These are phyloP conservation scores for Brachionus koreanus DNA, from an alignment of 1,140 invertebrate genomes.

Conservation along the genomic window DNA sequence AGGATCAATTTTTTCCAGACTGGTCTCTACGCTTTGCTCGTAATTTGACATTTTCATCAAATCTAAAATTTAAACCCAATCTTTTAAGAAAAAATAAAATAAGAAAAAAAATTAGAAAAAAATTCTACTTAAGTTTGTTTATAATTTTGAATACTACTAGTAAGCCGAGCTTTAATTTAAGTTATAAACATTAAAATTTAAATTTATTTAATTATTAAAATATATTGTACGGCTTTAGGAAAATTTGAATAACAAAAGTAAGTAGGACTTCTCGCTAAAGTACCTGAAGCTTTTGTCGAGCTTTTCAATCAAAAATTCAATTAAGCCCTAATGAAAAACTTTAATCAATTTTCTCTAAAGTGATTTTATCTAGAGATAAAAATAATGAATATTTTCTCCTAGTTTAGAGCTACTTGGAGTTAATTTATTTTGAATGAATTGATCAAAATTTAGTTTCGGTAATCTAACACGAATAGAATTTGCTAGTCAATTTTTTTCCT, in stretches of 20 bases:
- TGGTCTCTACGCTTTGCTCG: neutral
- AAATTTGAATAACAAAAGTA: neutral
- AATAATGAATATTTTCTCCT: neutral
- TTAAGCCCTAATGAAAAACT: neutral
- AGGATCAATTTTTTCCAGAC: neutral
- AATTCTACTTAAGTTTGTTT: neutral
- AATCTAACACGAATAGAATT: neutral
- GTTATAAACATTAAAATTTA: neutral
- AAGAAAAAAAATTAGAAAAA: neutral
- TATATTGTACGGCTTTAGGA: neutral
- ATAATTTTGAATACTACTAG: neutral
- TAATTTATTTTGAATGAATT: neutral
- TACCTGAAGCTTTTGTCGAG: neutral
- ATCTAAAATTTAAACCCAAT: neutral
- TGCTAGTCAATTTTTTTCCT: neutral
- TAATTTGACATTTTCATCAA: constrained; percentile 2
- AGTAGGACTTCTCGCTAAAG: neutral
- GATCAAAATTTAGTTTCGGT: neutral
- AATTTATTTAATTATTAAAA: neutral
- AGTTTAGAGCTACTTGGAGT: neutral
- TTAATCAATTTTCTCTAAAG: neutral
- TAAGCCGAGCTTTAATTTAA: neutral
- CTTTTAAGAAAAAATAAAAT: neutral
- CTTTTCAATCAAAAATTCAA: neutral
- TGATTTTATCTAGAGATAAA: neutral